Evolutionary conservation across 2,113 vertebrate species (phyloP).

Genomic region (Capricornis sumatraensis): DNA sequence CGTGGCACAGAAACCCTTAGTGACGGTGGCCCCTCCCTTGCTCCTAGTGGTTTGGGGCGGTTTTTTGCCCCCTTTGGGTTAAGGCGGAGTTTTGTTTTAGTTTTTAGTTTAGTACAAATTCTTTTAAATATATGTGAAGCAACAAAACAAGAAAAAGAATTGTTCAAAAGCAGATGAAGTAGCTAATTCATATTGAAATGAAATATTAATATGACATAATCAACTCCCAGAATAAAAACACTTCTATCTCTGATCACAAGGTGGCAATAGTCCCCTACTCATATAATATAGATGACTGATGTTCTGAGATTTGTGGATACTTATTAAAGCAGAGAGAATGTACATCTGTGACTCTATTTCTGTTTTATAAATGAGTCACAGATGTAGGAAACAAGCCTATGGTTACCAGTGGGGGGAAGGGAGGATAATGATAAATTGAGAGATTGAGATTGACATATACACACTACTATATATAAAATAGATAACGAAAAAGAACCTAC

Average conservation of each 20-base stretch:
- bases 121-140: background rate
- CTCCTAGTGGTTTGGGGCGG: background rate
- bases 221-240: background rate
- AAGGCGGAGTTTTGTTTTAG: background rate
- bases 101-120: background rate
- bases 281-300: rapidly evolving
- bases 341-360: background rate
- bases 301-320: background rate
- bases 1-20: background rate
- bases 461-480: background rate
- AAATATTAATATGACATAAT: background rate
- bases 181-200: background rate
- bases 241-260: constrained; percentile 39
- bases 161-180: background rate
- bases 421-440: background rate
- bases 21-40: background rate
- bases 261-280: constrained; percentile 31
- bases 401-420: background rate
- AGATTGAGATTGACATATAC: background rate
- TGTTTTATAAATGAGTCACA: background rate
- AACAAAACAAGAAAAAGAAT: background rate
- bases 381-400: background rate
- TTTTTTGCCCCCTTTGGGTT: background rate
- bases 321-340: background rate
- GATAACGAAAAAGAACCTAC: background rate